Percentiles rank a stretch among this genome's conserved stretches.
Conservation (phyloP, 2,113 vertebrate genomes). For the Excalfactoria chinensis region DNA sequence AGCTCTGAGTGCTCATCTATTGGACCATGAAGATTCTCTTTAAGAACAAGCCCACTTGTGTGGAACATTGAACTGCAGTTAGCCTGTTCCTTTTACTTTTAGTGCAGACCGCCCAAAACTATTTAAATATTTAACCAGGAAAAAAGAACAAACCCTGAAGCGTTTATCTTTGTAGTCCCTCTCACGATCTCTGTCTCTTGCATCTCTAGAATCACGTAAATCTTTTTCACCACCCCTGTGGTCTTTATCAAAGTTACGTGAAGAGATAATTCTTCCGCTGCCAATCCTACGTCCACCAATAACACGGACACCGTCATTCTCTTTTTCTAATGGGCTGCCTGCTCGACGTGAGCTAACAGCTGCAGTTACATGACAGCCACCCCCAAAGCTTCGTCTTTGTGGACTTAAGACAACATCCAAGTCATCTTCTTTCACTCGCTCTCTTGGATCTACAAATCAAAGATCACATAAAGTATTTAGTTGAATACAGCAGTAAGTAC, state of each 20-base stretch:
- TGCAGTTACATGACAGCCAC: slow-evolving; percentile 91
- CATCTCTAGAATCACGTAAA: slow-evolving; percentile 76
- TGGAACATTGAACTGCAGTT: background rate
- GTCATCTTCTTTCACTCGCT: slow-evolving; percentile 96
- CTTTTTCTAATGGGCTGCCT: slow-evolving; percentile 93
- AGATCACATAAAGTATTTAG: accelerated
- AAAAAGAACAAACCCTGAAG: slow-evolving; percentile 86
- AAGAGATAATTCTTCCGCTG: slow-evolving; percentile 93
- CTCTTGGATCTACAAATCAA: slow-evolving; percentile 88
- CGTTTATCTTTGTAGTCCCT: slow-evolving; percentile 96
- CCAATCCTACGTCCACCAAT: slow-evolving; percentile 91
- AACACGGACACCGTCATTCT: slow-evolving; percentile 88
- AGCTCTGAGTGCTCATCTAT: background rate
- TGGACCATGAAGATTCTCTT: background rate
- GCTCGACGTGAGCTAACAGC: slow-evolving; percentile 83
- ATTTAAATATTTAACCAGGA: accelerated
- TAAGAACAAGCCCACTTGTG: background rate
- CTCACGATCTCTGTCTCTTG: slow-evolving; percentile 84
- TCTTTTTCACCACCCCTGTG: slow-evolving; percentile 86
- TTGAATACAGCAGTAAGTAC: background rate
- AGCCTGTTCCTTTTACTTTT: background rate
- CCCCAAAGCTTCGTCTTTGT: slow-evolving; percentile 95
- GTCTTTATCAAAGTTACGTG: slow-evolving; percentile 91
- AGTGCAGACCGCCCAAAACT: accelerated
- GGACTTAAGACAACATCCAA: slow-evolving; percentile 95